These are phyloP conservation scores for Hemiprocne comata DNA, from an alignment of 2,113 vertebrate species.

Conservation along the genomic window DNA sequence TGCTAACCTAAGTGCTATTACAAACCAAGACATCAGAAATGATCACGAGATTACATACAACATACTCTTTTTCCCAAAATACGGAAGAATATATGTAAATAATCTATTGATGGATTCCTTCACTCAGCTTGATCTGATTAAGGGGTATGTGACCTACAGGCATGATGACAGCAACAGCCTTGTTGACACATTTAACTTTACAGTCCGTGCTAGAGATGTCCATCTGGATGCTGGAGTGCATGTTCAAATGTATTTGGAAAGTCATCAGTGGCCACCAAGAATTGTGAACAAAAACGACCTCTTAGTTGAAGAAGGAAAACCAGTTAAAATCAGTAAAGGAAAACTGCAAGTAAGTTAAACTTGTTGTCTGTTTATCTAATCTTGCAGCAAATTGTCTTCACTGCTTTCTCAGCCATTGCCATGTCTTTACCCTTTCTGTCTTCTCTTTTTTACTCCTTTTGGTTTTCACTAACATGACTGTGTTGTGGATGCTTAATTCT, in stretches of 20 bases:
- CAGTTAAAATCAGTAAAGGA: conserved; percentile 81
- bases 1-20: conserved; percentile 81
- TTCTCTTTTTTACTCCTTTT: background rate
- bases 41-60: conserved; percentile 78
- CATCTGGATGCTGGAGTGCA: conserved; percentile 68
- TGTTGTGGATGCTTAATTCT: background rate
- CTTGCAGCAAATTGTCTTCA: background rate
- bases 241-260: conserved; percentile 83
- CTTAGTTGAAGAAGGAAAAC: conserved; percentile 89
- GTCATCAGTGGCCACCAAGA: conserved; percentile 77
- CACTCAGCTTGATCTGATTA: conserved; percentile 81
- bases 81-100: conserved; percentile 78
- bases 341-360: conserved; percentile 81
- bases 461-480: background rate
- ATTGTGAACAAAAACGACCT: conserved; percentile 77
- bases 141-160: conserved; percentile 77
- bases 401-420: background rate
- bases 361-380: background rate
- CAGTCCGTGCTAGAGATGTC: conserved; percentile 73
- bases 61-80: conserved; percentile 74
- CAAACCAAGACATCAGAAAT: conserved; percentile 87
- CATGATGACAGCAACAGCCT: conserved; percentile 81
- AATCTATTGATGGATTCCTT: conserved; percentile 71
- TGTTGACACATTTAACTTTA: conserved; percentile 82
- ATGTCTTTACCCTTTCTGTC: background rate